Percentiles rank a stretch among this genome's conserved stretches.
phyloP scores from a whole-genome alignment of 1,140 invertebrate species.

The Drosophila sproati region DNA sequence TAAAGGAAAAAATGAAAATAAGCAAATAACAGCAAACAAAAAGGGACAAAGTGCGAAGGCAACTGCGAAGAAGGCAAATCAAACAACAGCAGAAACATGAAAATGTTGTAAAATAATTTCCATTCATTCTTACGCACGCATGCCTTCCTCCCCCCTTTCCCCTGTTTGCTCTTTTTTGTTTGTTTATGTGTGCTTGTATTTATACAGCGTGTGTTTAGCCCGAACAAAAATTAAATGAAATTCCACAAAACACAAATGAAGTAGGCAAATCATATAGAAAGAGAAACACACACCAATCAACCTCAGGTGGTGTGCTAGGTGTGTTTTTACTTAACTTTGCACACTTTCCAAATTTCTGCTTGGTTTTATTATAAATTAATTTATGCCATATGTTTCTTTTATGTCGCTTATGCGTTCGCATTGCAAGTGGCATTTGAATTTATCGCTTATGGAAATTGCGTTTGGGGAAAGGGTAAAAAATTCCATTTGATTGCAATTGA shows the following conservation, averaged over 20 bases:
- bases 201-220: conserved; percentile 41
- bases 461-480: conserved; percentile 1
- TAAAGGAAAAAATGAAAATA: conserved; percentile 26
- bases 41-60: conserved; percentile 13
- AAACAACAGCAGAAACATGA: conserved; percentile 65
- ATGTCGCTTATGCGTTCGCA: conserved; percentile 27
- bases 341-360: conserved; percentile 9
- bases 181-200: conserved; percentile 26
- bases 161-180: background rate
- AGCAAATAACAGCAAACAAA: conserved; percentile 12
- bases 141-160: conserved; percentile 31
- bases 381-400: conserved; percentile 43
- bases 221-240: conserved; percentile 28
- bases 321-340: conserved; percentile 8
- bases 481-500: conserved; percentile 6
- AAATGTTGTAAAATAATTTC: conserved; percentile 82
- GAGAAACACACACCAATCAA: conserved; percentile 3
- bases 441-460: conserved; percentile 24
- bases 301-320: conserved; percentile 16
- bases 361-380: conserved; percentile 47
- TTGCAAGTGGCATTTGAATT: conserved; percentile 32
- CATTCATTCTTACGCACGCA: conserved; percentile 70
- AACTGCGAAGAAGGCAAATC: conserved; percentile 50
- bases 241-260: conserved; percentile 18
- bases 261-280: conserved; percentile 9